phyloP scores from a whole-genome alignment of 1,140 invertebrate genomes.

The Saxidomus purpurata region DNA sequence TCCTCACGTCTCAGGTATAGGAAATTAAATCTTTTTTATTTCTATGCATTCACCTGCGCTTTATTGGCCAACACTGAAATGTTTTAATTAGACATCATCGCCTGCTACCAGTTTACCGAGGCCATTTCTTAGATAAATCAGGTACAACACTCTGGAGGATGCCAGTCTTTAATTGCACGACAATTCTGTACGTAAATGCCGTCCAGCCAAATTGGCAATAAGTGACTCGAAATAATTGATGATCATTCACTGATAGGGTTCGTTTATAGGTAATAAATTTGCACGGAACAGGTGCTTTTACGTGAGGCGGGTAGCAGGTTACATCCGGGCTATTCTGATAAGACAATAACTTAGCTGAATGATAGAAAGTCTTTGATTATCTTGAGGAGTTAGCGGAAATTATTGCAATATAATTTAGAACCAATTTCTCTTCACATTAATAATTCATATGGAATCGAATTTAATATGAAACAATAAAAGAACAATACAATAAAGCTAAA shows the following conservation, averaged over 20 bases:
- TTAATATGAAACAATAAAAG: slow-evolving; percentile 49
- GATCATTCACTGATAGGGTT: slow-evolving; percentile 14
- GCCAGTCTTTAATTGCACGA: slow-evolving; percentile 26
- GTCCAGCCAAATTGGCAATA: slow-evolving; percentile 1
- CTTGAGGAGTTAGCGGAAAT: slow-evolving; percentile 67
- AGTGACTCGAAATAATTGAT: slow-evolving; percentile 35
- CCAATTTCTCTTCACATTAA: slow-evolving; percentile 42
- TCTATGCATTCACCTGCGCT: slow-evolving; percentile 61
- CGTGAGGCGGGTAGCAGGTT: slow-evolving; percentile 33
- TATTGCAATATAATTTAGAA: slow-evolving; percentile 43
- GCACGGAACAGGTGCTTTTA: slow-evolving; percentile 53
- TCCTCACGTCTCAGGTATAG: neutral
- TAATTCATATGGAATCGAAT: slow-evolving; percentile 48
- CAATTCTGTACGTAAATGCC: neutral
- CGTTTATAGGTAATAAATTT: slow-evolving; percentile 33
- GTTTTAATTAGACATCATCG: slow-evolving; percentile 51
- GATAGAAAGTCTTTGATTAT: slow-evolving; percentile 69
- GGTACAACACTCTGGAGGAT: neutral
- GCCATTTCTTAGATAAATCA: slow-evolving; percentile 52
- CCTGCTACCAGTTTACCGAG: neutral
- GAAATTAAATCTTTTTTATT: slow-evolving; percentile 44
- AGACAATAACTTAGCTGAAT: slow-evolving; percentile 58
- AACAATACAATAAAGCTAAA: neutral
- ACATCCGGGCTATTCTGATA: slow-evolving; percentile 49
- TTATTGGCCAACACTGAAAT: slow-evolving; percentile 35